phyloP scores from a whole-genome alignment of 2,797 vertebrate genomes.

The Anolis apletophallus region DNA sequence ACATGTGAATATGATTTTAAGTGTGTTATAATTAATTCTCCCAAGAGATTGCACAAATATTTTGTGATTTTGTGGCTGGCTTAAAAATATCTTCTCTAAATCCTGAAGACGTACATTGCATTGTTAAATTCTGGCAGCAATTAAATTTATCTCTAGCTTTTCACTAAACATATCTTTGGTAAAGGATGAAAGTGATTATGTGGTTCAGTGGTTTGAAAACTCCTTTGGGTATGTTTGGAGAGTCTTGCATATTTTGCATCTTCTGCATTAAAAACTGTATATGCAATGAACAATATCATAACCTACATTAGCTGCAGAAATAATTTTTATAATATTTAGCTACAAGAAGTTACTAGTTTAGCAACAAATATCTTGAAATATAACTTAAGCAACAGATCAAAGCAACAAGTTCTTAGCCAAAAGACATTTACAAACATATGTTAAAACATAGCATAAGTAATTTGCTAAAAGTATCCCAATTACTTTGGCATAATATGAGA shows the following conservation, averaged over 20 bases:
- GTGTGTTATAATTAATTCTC: constrained; percentile 49
- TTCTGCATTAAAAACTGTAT: constrained; percentile 66
- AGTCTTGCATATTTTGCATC: constrained; percentile 62
- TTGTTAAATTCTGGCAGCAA: constrained; percentile 63
- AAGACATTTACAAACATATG: neutral
- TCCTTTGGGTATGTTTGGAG: constrained; percentile 60
- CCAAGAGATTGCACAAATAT: constrained; percentile 42
- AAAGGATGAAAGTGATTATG: constrained; percentile 70
- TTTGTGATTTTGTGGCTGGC: constrained; percentile 45
- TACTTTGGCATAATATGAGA: constrained; percentile 12
- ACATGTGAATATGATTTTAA: constrained; percentile 49
- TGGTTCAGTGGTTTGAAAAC: constrained; percentile 75
- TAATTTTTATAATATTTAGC: constrained; percentile 40
- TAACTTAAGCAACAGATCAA: constrained; percentile 34
- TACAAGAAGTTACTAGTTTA: constrained; percentile 29
- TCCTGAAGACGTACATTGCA: constrained; percentile 62
- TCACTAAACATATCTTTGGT: constrained; percentile 67
- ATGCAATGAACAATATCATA: constrained; percentile 27
- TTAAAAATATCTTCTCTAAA: constrained; percentile 68
- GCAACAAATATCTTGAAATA: neutral
- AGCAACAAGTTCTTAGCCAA: constrained; percentile 37
- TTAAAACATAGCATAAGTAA: constrained; percentile 12
- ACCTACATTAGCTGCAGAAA: constrained; percentile 43
- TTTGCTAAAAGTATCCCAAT: constrained; percentile 28
- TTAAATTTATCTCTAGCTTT: constrained; percentile 69